Evolutionary conservation across 2,888 invertebrate species (phyloP).

Genomic region (Stenichneumon culpator): DNA sequence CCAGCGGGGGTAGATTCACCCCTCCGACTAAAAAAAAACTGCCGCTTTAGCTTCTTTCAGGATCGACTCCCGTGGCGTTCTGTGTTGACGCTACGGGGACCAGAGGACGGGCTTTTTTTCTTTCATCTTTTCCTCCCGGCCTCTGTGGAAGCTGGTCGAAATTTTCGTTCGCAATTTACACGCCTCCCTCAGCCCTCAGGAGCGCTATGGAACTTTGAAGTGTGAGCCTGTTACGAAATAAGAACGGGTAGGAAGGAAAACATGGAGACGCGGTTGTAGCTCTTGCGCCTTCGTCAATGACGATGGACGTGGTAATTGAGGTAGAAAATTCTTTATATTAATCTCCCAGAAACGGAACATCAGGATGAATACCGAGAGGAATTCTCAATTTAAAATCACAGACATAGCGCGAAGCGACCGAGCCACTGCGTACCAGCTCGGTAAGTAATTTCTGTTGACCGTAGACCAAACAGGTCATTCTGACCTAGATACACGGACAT

Average conservation of each 20-base stretch:
- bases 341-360: no score
- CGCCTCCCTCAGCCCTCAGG: conserved; percentile 19
- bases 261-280: background rate
- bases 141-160: conserved; percentile 41
- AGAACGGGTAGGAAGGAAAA: background rate
- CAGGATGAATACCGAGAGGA: no score
- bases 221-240: conserved; percentile 11
- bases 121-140: conserved; percentile 46
- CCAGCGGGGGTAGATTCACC: conserved; percentile 25
- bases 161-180: conserved; percentile 50
- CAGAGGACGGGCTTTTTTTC: conserved; percentile 41
- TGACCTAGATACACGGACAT: no score
- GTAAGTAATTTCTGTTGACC: background rate
- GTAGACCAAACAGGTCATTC: background rate
- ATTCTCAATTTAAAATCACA: no score
- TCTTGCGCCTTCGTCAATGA: background rate
- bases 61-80: conserved; percentile 31
- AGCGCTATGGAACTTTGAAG: conserved; percentile 40
- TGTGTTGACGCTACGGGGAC: conserved; percentile 38
- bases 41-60: conserved; percentile 23
- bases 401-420: no score
- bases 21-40: conserved; percentile 25
- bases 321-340: background rate
- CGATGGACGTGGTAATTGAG: background rate
- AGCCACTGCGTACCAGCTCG: background rate